Conservation (phyloP, 1,140 invertebrate genomes). For the Macrosteles quadrilineatus region DNA sequence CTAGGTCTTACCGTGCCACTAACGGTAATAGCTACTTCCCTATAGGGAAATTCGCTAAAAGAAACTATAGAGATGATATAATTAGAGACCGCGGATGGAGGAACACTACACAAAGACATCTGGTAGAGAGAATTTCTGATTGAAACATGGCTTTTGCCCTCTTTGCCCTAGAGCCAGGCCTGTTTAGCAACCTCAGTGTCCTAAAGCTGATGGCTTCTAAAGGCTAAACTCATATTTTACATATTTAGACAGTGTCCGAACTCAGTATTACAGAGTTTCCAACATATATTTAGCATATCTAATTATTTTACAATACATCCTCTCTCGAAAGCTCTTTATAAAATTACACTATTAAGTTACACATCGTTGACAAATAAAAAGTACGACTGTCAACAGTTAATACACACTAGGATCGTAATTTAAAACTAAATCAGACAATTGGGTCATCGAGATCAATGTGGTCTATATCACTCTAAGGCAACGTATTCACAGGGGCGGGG, state of each 20-base stretch:
- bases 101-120: too few relatives aligned
- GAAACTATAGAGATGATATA: too few relatives aligned
- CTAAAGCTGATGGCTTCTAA: background rate
- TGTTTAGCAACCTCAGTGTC: background rate
- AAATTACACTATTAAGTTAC: constrained; percentile 23
- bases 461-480: constrained; percentile 29
- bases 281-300: constrained; percentile 14
- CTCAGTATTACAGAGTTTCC: background rate
- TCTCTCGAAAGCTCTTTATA: constrained; percentile 21
- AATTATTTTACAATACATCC: constrained; percentile 5
- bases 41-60: too few relatives aligned
- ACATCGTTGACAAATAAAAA: constrained; percentile 11
- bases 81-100: too few relatives aligned
- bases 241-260: background rate
- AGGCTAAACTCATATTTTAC: constrained; percentile 20
- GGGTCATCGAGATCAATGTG: constrained; percentile 21
- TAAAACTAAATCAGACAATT: constrained; percentile 22
- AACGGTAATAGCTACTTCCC: too few relatives aligned
- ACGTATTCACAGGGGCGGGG: background rate
- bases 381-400: background rate
- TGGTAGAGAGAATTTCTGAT: too few relatives aligned
- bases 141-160: too few relatives aligned
- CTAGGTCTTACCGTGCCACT: too few relatives aligned
- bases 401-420: constrained; percentile 9
- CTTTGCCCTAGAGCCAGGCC: too few relatives aligned